A percentile compares a stretch with the other conserved stretches of the same genome.
phyloP scores from a whole-genome alignment of 2,113 vertebrate species.

The human region DNA sequence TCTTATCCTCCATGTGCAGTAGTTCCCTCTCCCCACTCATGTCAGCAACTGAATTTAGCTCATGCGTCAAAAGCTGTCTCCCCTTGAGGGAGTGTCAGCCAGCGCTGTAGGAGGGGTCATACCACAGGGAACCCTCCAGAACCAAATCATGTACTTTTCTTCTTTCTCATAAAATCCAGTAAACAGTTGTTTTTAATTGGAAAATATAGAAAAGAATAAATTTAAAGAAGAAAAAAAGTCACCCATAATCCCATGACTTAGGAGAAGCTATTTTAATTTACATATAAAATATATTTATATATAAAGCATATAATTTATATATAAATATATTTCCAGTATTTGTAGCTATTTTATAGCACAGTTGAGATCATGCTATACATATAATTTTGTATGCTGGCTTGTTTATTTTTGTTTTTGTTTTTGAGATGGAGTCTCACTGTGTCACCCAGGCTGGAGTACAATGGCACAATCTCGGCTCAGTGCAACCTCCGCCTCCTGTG shows the following conservation, averaged over 20 bases:
- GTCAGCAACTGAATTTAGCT: constrained; percentile 56
- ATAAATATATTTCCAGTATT: neutral
- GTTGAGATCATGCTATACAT: neutral
- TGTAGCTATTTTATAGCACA: neutral
- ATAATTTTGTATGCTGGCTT: neutral
- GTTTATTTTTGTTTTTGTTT: no score
- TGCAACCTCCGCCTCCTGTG: no score
- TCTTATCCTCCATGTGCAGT: constrained; percentile 37
- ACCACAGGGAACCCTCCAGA: neutral
- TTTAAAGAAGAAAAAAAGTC: neutral
- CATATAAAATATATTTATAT: neutral
- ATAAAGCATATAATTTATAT: no score
- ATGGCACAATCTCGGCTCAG: no score
- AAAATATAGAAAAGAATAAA: constrained; percentile 8
- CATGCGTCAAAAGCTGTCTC: neutral
- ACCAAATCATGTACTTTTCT: constrained; percentile 26
- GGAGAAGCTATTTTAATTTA: constrained; percentile 35
- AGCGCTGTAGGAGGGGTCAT: neutral
- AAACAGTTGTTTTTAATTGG: neutral
- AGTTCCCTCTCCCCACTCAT: neutral
- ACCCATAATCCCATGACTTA: neutral
- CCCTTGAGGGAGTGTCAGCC: neutral
- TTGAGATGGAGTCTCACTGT: no score
- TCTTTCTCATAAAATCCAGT: constrained; percentile 29
- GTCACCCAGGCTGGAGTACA: no score